Evolutionary conservation across 1,140 invertebrate genomes (phyloP).

Genomic region (Cyclargus thomasi): DNA sequence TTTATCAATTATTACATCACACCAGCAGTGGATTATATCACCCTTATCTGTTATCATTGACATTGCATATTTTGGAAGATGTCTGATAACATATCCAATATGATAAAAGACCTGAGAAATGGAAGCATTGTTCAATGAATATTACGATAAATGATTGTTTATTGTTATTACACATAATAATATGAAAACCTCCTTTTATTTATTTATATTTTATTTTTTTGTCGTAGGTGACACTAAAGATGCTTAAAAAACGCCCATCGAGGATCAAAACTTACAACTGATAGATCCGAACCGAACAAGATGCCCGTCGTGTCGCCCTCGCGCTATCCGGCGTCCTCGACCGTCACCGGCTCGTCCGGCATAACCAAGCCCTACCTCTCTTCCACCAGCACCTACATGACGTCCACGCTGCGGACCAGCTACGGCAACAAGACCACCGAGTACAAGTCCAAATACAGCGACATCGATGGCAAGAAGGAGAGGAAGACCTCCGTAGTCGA

Average conservation of each 20-base stretch:
- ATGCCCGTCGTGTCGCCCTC: constrained; percentile 78
- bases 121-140: not conserved
- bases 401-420: constrained; percentile 54
- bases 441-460: constrained; percentile 57
- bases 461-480: constrained; percentile 60
- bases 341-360: constrained; percentile 62
- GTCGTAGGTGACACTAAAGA: constrained; percentile 43
- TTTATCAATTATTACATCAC: not conserved
- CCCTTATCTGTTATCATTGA: not conserved
- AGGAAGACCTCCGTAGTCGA: constrained; percentile 64
- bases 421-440: constrained; percentile 71
- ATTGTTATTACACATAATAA: not conserved
- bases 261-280: constrained; percentile 41
- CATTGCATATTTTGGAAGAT: constrained; percentile 9
- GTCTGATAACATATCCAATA: not conserved
- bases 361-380: constrained; percentile 74
- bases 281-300: constrained; percentile 33
- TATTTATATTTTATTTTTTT: not conserved
- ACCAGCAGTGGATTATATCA: not conserved
- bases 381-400: constrained; percentile 63
- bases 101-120: not conserved
- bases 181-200: not conserved
- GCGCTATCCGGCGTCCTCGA: constrained; percentile 55
- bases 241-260: constrained; percentile 54
- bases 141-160: not conserved